Evolutionary conservation across 2,113 vertebrate species (phyloP), one percentile per base, ranked within the genome.

Genomic region (Etheostoma cragini): DNA sequence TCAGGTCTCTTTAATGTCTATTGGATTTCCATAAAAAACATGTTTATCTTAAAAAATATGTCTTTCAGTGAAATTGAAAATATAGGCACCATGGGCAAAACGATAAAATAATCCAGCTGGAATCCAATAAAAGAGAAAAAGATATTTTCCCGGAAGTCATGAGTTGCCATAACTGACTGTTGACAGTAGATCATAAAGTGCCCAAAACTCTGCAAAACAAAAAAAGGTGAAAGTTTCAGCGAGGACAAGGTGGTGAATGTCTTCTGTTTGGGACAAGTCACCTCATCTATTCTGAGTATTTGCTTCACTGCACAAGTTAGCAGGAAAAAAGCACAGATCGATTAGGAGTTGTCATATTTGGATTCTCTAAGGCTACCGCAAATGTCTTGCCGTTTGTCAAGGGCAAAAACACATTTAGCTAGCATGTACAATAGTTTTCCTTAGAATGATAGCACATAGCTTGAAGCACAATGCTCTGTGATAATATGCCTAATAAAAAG

Each of bases 321-420:
- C 66, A 61, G 78, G 33, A 62, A 10, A 50, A 70, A 71, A 73
- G 67, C 63, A 33, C 72, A 30, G 70, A 87, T 91, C 85, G 85
- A 90, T 90, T 53, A 57, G 70, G 62, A 49, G 77, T 80, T 56
- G 77, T 74, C 87, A 68, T 77, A 71, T 68, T 74, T 38, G 62
- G 53, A 74, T 80, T 80, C 83, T 86, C 82, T 35, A 3, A 67
- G 82, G 80, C 76, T 49, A 10, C 53, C 52, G 30, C 67, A 16
- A 78, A 78, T 30, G 80, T 62, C 62, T 58, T 14, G 0, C 67
- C 47, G 53, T 87, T 90, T 78, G 78, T 85, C 81, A 86, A 88
- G 89, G 81, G 53, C 86, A 84, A 26, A 76, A 63, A 52, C 78
- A 82, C 83, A 73, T 72, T 77, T 58, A 69, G 56, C 52, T 0